phyloP scores from a whole-genome alignment of 2,888 invertebrate genomes.

The Chirona hameri region DNA sequence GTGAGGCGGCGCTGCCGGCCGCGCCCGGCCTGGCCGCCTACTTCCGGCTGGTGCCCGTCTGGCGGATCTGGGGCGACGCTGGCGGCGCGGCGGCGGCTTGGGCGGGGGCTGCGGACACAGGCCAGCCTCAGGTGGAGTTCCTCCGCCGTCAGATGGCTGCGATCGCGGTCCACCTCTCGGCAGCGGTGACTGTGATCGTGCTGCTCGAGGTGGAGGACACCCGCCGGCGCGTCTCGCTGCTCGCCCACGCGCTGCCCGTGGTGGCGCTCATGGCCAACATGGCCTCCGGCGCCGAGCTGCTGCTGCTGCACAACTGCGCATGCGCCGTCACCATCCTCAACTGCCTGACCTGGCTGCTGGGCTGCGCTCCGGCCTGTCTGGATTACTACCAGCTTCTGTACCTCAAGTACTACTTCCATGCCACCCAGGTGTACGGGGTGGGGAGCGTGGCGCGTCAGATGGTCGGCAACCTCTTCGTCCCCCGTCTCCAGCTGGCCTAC shows the following conservation, averaged over 20 bases:
- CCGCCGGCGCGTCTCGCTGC: slow-evolving; percentile 44
- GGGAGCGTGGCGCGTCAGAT: slow-evolving; percentile 45
- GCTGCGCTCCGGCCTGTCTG: background rate
- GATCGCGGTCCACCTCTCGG: slow-evolving; percentile 46
- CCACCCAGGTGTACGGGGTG: slow-evolving; percentile 36
- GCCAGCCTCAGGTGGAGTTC: slow-evolving; percentile 42
- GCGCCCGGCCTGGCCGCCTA: background rate
- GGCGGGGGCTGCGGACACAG: background rate
- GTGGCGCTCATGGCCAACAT: slow-evolving; percentile 45
- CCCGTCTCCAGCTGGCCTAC: slow-evolving; percentile 52
- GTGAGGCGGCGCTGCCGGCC: slow-evolving; percentile 9
- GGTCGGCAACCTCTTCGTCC: slow-evolving; percentile 50
- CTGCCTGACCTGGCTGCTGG: slow-evolving; percentile 22
- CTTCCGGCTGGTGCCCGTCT: slow-evolving; percentile 7
- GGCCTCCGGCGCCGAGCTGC: slow-evolving; percentile 41
- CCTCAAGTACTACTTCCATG: slow-evolving; percentile 27
- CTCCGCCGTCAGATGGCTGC: slow-evolving; percentile 45
- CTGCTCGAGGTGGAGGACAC: slow-evolving; percentile 39
- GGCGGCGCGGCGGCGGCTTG: background rate
- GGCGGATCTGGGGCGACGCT: slow-evolving; percentile 1
- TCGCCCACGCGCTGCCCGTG: slow-evolving; percentile 50
- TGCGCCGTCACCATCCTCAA: slow-evolving; percentile 48
- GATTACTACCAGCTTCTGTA: slow-evolving; percentile 5
- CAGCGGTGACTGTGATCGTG: slow-evolving; percentile 45
- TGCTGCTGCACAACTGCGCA: slow-evolving; percentile 49